Base-by-base conservation (phyloP, 2,113 vertebrate species). In the Piprites chloris region DNA sequence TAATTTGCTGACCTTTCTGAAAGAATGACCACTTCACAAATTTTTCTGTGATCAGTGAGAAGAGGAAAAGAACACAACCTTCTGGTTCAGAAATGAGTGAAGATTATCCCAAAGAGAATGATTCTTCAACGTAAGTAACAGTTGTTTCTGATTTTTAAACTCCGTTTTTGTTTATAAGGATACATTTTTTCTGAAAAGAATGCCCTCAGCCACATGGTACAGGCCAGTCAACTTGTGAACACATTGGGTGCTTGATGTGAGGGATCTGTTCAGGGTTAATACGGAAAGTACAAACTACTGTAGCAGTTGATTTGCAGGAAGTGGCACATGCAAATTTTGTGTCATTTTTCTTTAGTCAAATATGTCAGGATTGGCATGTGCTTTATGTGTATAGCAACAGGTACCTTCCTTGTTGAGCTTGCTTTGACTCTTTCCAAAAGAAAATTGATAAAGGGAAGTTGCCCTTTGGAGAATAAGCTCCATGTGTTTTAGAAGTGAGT, bases 101-200 rank as follows among this genome's bases (percentile, higher is more conserved):
- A 97, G 99, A 99, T 97, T 99, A 99, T 95, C 99, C 99, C 90
- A 99, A 99, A 97, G 99, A 99, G 97, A 99, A 99, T 66, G 99
- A 99, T 97, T 99, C 99, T 23, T 99, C 99, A 17, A 99, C 99
- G 99, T 99, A 96, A 98, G 97, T 97, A 94, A 53, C 76, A 16
- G 3, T 47, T 52, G 26, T 58, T 92, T 86, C n/a, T 67, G 13
- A 58, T 86, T 69, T 78, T 78, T 55, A 66, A 87, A 58, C 28
- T 61, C 68, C 41, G 42, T 3, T 1, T 76, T 59, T 3, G 2
- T 81, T 83, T 62, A 8, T 53, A 59, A 77, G 63, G 14, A 19
- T 30, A 2, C 2, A 1, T 80, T 78, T 69, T 69, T 87, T 44
- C n/a, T 90, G 13, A 63, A 68, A 75, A 52, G 30, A 84, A 8